These are phyloP conservation scores for Tilapia sparmanii DNA, from an alignment of 2,113 vertebrate species.

Conservation along the genomic window DNA sequence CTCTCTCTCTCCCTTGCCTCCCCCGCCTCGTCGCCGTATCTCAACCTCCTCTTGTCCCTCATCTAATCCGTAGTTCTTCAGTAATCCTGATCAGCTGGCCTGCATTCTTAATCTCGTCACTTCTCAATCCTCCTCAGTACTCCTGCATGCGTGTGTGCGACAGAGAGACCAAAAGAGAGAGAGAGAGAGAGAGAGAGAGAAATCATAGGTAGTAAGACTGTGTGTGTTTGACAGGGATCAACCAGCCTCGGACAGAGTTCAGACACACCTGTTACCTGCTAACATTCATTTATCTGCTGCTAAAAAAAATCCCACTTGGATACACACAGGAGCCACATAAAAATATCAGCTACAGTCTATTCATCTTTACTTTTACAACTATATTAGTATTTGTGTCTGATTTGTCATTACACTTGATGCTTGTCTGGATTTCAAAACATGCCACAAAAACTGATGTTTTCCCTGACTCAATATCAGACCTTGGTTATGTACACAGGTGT, in stretches of 20 bases:
- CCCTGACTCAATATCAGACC: background rate
- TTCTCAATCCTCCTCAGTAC: slow-evolving; percentile 52
- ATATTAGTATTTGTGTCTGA: background rate
- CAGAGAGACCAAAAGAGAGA: background rate
- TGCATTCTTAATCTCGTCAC: slow-evolving; percentile 69
- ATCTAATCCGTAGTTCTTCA: slow-evolving; percentile 59
- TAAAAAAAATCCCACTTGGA: background rate
- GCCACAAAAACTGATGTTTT: background rate
- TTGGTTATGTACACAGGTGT: background rate
- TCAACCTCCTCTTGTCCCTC: slow-evolving; percentile 44
- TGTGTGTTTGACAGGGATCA: slow-evolving; percentile 28
- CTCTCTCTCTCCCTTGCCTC: background rate
- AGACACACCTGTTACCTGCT: slow-evolving; percentile 42
- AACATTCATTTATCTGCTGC: slow-evolving; percentile 22
- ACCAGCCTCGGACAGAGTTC: background rate
- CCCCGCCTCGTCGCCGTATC: background rate
- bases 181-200: background rate
- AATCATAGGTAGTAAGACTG: slow-evolving; percentile 11
- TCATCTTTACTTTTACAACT: background rate
- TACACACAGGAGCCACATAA: background rate
- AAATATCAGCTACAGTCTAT: background rate
- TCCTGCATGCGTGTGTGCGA: background rate
- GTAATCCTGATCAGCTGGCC: slow-evolving; percentile 70
- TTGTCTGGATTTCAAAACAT: background rate
- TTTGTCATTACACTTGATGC: background rate